Conservation (phyloP, 2,113 vertebrate genomes). For the Rhynchomys soricoides region DNA sequence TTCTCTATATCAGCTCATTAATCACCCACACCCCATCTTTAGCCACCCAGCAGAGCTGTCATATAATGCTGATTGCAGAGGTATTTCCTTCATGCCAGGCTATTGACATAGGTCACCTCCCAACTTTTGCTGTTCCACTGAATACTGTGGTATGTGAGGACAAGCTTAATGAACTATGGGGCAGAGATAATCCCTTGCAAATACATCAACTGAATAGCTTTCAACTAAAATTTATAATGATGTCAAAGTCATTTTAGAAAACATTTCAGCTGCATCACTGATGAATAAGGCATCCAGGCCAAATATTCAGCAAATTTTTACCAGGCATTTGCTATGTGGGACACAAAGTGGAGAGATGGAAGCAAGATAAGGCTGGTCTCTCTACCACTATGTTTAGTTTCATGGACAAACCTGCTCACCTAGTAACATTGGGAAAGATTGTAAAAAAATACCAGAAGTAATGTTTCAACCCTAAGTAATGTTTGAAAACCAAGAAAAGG, state of each 20-base stretch:
- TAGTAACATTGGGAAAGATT: neutral
- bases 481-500: neutral
- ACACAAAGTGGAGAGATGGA: neutral
- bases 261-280: slow-evolving; percentile 28
- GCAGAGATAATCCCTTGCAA: slow-evolving; percentile 51
- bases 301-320: neutral
- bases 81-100: neutral
- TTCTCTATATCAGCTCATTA: neutral
- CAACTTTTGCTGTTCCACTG: neutral
- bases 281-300: slow-evolving; percentile 30
- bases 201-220: slow-evolving; percentile 45
- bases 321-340: neutral
- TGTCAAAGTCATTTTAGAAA: slow-evolving; percentile 64
- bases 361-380: too few relatives aligned
- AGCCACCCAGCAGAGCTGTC: neutral
- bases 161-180: slow-evolving; percentile 41
- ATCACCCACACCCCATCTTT: neutral
- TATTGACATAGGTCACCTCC: neutral
- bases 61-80: too few relatives aligned
- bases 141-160: neutral
- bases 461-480: neutral
- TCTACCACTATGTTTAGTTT: neutral
- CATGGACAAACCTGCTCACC: neutral
- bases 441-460: neutral
- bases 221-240: slow-evolving; percentile 67